These are phyloP conservation scores for Candidula unifasciata DNA, from an alignment of 2,888 invertebrate genomes.

Conservation along the genomic window DNA sequence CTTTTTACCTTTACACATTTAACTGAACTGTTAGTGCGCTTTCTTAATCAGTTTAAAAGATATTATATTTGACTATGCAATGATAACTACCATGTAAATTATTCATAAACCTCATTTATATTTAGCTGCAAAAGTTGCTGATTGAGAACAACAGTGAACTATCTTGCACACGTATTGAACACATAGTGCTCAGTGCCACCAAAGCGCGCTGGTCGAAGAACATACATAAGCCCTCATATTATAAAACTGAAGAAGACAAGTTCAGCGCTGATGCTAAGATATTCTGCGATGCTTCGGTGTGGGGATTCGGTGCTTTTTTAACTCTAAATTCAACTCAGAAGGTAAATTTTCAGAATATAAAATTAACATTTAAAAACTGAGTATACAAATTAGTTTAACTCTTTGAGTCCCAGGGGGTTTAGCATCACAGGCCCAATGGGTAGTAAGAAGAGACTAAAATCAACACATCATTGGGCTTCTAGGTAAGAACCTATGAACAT, in stretches of 20 bases:
- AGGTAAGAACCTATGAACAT: too few relatives aligned
- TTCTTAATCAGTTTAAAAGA: neutral
- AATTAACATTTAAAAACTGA: too few relatives aligned
- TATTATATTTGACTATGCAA: neutral
- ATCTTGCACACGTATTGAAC: neutral
- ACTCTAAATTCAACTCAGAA: slow-evolving; percentile 6
- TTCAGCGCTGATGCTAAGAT: slow-evolving; percentile 40
- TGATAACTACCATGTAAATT: neutral
- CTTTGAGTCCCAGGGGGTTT: too few relatives aligned
- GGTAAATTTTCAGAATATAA: slow-evolving; percentile 25
- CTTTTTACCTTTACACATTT: too few relatives aligned
- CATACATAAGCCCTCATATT: neutral
- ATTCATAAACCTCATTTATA: neutral
- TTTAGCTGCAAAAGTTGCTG: slow-evolving; percentile 17
- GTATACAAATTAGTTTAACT: too few relatives aligned
- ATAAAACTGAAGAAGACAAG: neutral
- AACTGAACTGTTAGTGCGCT: too few relatives aligned
- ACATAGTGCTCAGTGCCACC: neutral
- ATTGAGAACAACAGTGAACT: slow-evolving; percentile 28
- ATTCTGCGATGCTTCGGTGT: slow-evolving; percentile 38
- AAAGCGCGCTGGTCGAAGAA: slow-evolving; percentile 9
- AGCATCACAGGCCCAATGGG: too few relatives aligned
- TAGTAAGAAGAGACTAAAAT: too few relatives aligned
- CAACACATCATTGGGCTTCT: too few relatives aligned
- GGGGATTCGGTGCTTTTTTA: slow-evolving; percentile 46